Conservation (phyloP, 1,140 invertebrate genomes). For the Trichomalopsis sarcophagae region DNA sequence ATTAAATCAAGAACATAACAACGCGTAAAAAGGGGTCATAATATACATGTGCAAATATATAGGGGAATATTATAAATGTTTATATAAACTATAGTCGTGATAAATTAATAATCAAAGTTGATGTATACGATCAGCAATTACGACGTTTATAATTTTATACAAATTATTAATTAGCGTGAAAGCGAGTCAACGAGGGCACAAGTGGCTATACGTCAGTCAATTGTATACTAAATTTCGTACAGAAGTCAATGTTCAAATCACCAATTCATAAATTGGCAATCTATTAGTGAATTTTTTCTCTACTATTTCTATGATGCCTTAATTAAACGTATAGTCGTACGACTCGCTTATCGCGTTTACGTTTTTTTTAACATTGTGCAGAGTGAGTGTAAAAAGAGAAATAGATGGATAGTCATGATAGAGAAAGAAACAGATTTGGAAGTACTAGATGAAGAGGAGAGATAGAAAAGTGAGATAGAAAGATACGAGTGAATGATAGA, state of each 20-base stretch:
- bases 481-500: constrained; percentile 44
- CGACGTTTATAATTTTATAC: constrained; percentile 33
- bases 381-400: constrained; percentile 50
- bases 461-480: constrained; percentile 35
- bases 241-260: neutral
- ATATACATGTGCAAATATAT: constrained; percentile 32
- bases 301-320: constrained; percentile 16
- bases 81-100: constrained; percentile 35
- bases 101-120: constrained; percentile 23
- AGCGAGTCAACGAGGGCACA: constrained; percentile 30
- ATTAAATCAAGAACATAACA: constrained; percentile 3
- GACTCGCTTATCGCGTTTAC: constrained; percentile 47
- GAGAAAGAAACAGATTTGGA: constrained; percentile 42
- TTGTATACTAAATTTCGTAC: neutral
- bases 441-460: constrained; percentile 24
- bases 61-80: constrained; percentile 22
- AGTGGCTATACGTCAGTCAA: neutral
- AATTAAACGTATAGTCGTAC: constrained; percentile 30
- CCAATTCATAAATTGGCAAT: neutral
- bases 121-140: constrained; percentile 27
- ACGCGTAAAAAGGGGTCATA: constrained; percentile 41
- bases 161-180: constrained; percentile 41
- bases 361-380: constrained; percentile 47
- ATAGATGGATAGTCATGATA: constrained; percentile 57
- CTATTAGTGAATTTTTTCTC: constrained; percentile 9